Conservation (phyloP, 1,140 invertebrate species). For the Macrobrachium rosenbergii region DNA sequence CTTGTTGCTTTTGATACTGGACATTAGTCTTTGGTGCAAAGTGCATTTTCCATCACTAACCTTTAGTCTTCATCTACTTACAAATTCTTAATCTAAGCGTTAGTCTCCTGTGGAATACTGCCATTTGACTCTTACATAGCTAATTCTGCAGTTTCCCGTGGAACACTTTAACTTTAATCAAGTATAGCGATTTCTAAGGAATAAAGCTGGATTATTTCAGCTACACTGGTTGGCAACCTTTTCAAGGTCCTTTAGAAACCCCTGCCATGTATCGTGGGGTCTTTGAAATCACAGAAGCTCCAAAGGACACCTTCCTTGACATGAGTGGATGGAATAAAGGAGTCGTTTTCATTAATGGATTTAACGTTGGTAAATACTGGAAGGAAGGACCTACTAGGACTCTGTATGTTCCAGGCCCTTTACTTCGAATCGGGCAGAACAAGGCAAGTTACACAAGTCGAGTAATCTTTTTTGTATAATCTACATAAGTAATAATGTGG, state of each 20-base stretch:
- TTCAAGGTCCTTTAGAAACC: background rate
- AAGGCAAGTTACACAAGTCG: constrained; percentile 67
- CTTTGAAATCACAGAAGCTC: background rate
- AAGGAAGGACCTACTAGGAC: constrained; percentile 71
- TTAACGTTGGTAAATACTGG: constrained; percentile 74
- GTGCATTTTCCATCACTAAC: too few species aligned
- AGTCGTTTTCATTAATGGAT: constrained; percentile 72
- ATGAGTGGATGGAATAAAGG: constrained; percentile 57
- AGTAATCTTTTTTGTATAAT: too few species aligned
- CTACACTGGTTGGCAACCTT: constrained; percentile 38
- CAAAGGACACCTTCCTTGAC: constrained; percentile 62
- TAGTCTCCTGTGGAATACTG: too few species aligned
- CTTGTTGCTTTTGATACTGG: too few species aligned
- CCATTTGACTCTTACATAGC: too few species aligned
- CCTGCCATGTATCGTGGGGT: constrained; percentile 29
- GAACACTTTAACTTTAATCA: too few species aligned
- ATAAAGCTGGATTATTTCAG: background rate
- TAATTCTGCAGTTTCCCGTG: too few species aligned
- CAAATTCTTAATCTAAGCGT: too few species aligned
- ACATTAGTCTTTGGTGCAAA: too few species aligned
- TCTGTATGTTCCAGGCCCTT: constrained; percentile 72
- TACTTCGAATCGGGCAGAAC: constrained; percentile 70
- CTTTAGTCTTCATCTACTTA: too few species aligned
- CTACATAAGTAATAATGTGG: too few species aligned
- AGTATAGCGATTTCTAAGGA: too few species aligned